Conservation (phyloP, 2,797 vertebrate genomes). For the Falco concolor region DNA sequence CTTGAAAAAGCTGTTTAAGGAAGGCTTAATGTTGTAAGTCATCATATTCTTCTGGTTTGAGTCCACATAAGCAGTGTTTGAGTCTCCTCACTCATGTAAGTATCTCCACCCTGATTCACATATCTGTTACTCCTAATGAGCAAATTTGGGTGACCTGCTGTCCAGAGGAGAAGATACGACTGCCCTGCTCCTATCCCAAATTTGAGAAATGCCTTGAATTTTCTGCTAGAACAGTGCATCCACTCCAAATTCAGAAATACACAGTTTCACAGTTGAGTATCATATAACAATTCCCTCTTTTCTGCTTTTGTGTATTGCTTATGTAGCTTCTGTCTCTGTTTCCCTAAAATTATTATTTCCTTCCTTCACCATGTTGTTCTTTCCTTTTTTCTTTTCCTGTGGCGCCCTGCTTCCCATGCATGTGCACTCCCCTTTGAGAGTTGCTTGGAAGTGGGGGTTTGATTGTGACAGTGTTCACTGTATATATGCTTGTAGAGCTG, state of each 20-base stretch:
- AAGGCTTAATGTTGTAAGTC: background rate
- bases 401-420: background rate
- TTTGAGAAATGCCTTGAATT: background rate
- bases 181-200: background rate
- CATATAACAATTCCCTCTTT: background rate
- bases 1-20: background rate
- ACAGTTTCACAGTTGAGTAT: fast-evolving
- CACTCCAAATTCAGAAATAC: background rate
- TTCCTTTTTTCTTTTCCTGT: background rate
- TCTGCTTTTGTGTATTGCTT: background rate
- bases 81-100: background rate
- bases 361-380: background rate
- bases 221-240: background rate
- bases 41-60: background rate
- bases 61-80: background rate
- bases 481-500: background rate
- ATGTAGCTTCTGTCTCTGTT: background rate
- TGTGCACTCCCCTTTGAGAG: background rate
- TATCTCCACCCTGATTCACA: background rate
- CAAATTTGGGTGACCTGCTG: background rate
- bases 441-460: background rate
- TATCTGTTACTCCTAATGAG: background rate
- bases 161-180: background rate
- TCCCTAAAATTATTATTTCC: background rate
- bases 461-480: background rate